Conservation (phyloP, 2,113 vertebrate species). For the Machaerirhynchus nigripectus region DNA sequence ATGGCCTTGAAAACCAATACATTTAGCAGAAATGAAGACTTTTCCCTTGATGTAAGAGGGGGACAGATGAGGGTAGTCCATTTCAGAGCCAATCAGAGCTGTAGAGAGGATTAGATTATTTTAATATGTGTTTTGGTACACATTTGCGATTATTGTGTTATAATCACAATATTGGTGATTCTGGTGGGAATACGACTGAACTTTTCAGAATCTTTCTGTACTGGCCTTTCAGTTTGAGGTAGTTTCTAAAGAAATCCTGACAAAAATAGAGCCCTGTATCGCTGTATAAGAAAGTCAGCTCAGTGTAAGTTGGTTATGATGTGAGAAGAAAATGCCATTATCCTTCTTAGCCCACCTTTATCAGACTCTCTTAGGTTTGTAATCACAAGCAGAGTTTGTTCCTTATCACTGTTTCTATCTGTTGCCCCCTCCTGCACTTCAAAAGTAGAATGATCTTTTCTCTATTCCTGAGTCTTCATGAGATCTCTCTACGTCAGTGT, state of each 20-base stretch:
- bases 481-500: neutral
- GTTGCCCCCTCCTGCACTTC: neutral
- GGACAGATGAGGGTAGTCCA: neutral
- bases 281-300: neutral
- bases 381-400: neutral
- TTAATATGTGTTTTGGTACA: neutral
- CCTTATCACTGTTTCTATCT: neutral
- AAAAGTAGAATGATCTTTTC: neutral
- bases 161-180: no score
- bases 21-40: neutral
- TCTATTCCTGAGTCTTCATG: neutral
- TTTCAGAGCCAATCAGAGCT: neutral
- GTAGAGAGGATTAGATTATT: neutral
- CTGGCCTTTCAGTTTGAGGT: neutral
- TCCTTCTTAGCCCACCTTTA: neutral
- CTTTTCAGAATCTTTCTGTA: neutral
- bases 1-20: neutral
- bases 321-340: neutral
- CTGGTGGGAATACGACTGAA: neutral
- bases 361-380: neutral
- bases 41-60: neutral
- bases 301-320: neutral
- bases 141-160: neutral
- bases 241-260: neutral
- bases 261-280: neutral